Percentiles rank a stretch among this genome's conserved stretches.
phyloP scores from a whole-genome alignment of 2,797 vertebrate genomes.

The Phrynocephalus vlangalii region DNA sequence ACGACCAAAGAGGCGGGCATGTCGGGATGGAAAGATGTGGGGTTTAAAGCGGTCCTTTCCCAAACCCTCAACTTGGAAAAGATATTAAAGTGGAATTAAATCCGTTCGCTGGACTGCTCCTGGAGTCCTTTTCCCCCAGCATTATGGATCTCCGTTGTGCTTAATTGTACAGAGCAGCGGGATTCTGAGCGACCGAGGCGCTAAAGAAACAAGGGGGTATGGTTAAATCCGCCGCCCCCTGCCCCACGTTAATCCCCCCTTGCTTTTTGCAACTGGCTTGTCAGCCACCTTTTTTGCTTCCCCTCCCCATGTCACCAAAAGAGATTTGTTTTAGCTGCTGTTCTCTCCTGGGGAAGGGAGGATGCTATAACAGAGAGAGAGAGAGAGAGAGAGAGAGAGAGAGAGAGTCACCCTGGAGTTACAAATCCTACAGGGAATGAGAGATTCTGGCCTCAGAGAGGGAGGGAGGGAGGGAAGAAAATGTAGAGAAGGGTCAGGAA shows the following conservation, averaged over 20 bases:
- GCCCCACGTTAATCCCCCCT: constrained; percentile 95
- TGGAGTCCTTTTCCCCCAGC: constrained; percentile 82
- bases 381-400: too few relatives aligned
- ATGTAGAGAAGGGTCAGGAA: constrained; percentile 56
- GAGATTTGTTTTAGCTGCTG: constrained; percentile 88
- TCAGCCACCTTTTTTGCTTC: constrained; percentile 83
- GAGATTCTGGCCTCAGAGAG: not conserved
- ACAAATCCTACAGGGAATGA: constrained; percentile 88
- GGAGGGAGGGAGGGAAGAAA: too few relatives aligned
- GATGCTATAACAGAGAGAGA: constrained; percentile 87
- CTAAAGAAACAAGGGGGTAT: constrained; percentile 84
- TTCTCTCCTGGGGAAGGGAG: constrained; percentile 87
- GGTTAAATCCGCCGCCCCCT: constrained; percentile 93
- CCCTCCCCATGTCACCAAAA: constrained; percentile 72
- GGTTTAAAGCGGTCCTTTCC: constrained; percentile 93
- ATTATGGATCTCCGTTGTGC: constrained; percentile 74
- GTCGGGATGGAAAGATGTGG: constrained; percentile 63
- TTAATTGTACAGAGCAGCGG: constrained; percentile 92
- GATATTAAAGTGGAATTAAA: constrained; percentile 98
- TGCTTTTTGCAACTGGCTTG: constrained; percentile 90
- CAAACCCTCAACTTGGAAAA: constrained; percentile 93
- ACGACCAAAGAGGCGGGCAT: not conserved
- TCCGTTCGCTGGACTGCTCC: constrained; percentile 90
- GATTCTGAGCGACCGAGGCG: constrained; percentile 92
- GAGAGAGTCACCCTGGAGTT: constrained; percentile 91